These are phyloP conservation scores for Pipistrellus pygmaeus DNA, from an alignment of 2,797 vertebrate genomes.

Conservation along the genomic window DNA sequence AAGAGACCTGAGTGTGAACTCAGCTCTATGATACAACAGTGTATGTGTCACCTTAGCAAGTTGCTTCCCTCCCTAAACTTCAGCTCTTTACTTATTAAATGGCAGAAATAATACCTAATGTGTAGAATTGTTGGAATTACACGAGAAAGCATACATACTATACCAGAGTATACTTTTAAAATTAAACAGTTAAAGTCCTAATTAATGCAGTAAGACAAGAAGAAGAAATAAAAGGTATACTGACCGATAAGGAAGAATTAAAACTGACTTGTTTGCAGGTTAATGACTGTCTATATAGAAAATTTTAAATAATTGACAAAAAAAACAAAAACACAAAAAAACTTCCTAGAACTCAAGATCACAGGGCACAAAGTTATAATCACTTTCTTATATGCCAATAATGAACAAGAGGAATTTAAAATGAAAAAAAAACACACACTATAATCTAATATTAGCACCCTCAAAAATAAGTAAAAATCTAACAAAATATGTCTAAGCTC, in stretches of 20 bases:
- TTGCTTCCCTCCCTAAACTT: neutral
- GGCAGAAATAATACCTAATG: neutral
- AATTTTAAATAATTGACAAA: neutral
- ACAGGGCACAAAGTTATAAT: neutral
- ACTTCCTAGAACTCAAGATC: neutral
- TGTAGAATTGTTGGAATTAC: neutral
- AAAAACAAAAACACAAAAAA: neutral
- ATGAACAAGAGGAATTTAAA: neutral
- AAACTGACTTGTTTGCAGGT: neutral
- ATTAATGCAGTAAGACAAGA: neutral
- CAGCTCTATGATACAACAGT: neutral
- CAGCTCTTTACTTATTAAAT: neutral
- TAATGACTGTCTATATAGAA: neutral
- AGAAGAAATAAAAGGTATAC: neutral
- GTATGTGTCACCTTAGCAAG: neutral
- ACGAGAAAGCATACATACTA: neutral
- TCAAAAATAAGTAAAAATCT: neutral
- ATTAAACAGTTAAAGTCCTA: conserved; percentile 12
- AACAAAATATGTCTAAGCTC: neutral
- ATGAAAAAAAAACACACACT: neutral
- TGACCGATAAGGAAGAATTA: neutral
- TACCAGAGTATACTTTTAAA: neutral
- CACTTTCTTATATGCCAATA: neutral
- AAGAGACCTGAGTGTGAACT: neutral
- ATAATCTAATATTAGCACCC: neutral